Percentiles rank a stretch among this genome's conserved stretches.
Evolutionary conservation across 2,888 invertebrate species (phyloP).

Genomic region (Lepidocyrtoides sp.): DNA sequence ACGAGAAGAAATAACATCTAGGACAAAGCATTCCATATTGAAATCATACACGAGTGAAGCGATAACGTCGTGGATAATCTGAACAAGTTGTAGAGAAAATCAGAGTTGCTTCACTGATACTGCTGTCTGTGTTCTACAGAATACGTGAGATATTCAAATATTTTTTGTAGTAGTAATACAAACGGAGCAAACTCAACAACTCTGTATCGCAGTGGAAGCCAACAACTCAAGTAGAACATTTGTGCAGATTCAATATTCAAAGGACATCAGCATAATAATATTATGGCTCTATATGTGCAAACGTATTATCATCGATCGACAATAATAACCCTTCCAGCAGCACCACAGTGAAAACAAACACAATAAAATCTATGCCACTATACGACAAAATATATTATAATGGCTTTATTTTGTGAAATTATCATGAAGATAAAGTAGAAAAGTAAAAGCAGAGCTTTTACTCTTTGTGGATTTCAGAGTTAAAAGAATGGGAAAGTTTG

Average conservation of each 20-base stretch:
- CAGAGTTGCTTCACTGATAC: no score
- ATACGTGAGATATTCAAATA: conserved; percentile 23
- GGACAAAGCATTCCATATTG: conserved; percentile 48
- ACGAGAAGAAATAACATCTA: conserved; percentile 16
- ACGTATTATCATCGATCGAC: conserved; percentile 15
- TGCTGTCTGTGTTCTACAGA: background rate
- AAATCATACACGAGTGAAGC: conserved; percentile 7
- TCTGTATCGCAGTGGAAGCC: no score
- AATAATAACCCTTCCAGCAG: background rate
- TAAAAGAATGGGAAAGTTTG: conserved; percentile 13
- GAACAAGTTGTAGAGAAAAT: conserved; percentile 23
- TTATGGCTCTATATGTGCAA: conserved; percentile 8
- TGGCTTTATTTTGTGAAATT: background rate
- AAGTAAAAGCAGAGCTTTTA: no score
- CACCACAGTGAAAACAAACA: background rate
- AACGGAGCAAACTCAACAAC: background rate
- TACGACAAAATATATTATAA: conserved; percentile 21
- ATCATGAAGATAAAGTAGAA: background rate
- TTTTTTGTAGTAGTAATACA: background rate
- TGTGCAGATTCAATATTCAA: background rate
- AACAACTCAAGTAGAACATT: background rate
- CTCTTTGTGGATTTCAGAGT: no score
- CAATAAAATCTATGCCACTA: background rate
- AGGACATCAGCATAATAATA: background rate
- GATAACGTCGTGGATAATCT: conserved; percentile 36